Conservation (phyloP, 2,797 vertebrate species). For the Nothura maculosa region DNA sequence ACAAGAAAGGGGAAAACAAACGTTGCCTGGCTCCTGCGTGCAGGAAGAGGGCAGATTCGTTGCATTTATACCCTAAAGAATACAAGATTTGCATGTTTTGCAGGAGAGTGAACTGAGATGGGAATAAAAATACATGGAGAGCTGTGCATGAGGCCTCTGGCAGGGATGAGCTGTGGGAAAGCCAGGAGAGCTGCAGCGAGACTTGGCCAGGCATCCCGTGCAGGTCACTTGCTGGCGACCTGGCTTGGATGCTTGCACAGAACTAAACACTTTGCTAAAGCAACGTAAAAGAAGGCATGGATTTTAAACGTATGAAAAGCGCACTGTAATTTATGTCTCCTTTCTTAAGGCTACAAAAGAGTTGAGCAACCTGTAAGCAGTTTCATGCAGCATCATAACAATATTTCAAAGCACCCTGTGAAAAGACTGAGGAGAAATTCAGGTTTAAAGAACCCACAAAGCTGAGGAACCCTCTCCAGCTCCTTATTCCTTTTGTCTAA, state of each 20-base stretch:
- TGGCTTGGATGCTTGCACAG: not conserved
- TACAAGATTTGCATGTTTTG: not conserved
- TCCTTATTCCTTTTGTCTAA: not conserved
- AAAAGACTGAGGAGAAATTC: not conserved
- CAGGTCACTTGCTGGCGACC: not conserved
- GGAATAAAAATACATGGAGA: not conserved
- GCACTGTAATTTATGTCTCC: not conserved
- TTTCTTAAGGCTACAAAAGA: not conserved
- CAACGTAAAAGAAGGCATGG: not conserved
- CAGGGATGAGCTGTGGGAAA: not conserved
- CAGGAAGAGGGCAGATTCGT: not conserved
- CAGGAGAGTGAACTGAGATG: not conserved
- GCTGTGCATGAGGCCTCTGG: fast-evolving
- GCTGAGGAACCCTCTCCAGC: not conserved
- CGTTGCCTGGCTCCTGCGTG: not conserved
- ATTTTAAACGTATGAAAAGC: not conserved
- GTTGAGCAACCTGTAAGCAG: not conserved
- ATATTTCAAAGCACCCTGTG: not conserved
- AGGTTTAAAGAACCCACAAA: not conserved
- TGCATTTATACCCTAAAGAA: fast-evolving
- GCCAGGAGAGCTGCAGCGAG: not conserved
- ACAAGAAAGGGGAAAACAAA: not conserved
- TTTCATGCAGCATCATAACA: not conserved
- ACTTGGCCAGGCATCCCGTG: not conserved
- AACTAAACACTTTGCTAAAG: not conserved